Base-by-base conservation (phyloP, 2,113 vertebrate species). In the Thymallus thymallus region DNA sequence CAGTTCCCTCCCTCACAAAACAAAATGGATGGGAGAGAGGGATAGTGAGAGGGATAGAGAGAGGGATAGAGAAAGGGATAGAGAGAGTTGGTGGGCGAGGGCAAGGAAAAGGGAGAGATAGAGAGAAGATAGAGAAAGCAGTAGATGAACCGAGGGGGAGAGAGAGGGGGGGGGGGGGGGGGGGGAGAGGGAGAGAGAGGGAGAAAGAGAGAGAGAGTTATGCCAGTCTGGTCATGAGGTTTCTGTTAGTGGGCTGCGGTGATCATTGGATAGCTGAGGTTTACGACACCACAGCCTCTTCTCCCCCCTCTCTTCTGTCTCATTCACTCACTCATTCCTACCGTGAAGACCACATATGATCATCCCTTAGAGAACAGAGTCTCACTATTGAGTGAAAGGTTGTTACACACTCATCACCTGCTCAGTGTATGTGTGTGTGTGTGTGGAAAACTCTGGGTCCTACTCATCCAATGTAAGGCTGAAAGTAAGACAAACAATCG, bases 201-300 rank as follows among this genome's bases (percentile, higher is more conserved):
- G 68, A 26, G 24, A 71, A 56, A 76, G 35, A 75, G 74, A 77
- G 70, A 71, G 56, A 32, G 13, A 30, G 72, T 72, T 65, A 79
- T 81, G 69, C 69, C 74, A 61, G 75, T 46, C 48, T 69, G 62
- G 64, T 81, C 82, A 81, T 85, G 80, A 86, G 82, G 74, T 78
- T 89, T 86, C 70, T 71, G 84, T 87, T 88, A 90, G 84, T 80
- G 76, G 80, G 76, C 84, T 88, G 86, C 6, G 65, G 85, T 41
- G 77, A 84, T 63, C 0, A 63, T 60, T 79, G 79, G 75, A 88
- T 84, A 72, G 69, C 77, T 85, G 83, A 75, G 79, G 85, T 71
- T 85, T 80, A 73, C 55, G 6, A 62, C 67, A 80, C 85, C 73
- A 23, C 82, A 74, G 77, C 74, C 5, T 24, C 23, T 72, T 71